A percentile compares a stretch with the other conserved stretches of the same genome.
Evolutionary conservation across 2,113 vertebrate species (phyloP).

Genomic region (Pavo muticus): DNA sequence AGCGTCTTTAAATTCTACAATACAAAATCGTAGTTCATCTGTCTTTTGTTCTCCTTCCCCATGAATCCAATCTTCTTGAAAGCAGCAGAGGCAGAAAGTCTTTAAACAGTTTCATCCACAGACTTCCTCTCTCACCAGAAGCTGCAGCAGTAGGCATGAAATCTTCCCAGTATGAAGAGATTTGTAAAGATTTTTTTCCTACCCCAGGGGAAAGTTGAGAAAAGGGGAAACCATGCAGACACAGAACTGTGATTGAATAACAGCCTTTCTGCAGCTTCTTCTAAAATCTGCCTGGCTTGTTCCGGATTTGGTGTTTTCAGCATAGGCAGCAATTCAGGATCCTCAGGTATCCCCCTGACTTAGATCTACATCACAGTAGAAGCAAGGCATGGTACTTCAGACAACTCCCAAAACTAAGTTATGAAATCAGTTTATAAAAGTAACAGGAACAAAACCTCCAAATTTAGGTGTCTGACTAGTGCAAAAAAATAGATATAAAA

Average conservation of each 20-base stretch:
- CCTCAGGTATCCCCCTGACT: neutral
- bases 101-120: neutral
- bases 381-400: neutral
- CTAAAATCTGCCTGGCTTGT: neutral
- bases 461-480: neutral
- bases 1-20: neutral
- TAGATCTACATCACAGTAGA: neutral
- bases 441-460: neutral
- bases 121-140: neutral
- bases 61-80: neutral
- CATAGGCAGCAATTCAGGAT: neutral
- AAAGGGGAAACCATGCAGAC: neutral
- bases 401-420: neutral
- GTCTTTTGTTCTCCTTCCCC: neutral
- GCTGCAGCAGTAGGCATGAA: neutral
- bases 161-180: neutral
- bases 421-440: neutral
- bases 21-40: neutral
- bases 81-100: neutral
- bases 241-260: neutral
- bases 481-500: neutral
- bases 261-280: neutral
- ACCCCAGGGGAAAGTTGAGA: rapidly evolving
- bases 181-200: neutral
- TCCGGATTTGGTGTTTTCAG: neutral